Evolutionary conservation across 2,888 invertebrate genomes (phyloP).

Genomic region (Diloba caeruleocephala): DNA sequence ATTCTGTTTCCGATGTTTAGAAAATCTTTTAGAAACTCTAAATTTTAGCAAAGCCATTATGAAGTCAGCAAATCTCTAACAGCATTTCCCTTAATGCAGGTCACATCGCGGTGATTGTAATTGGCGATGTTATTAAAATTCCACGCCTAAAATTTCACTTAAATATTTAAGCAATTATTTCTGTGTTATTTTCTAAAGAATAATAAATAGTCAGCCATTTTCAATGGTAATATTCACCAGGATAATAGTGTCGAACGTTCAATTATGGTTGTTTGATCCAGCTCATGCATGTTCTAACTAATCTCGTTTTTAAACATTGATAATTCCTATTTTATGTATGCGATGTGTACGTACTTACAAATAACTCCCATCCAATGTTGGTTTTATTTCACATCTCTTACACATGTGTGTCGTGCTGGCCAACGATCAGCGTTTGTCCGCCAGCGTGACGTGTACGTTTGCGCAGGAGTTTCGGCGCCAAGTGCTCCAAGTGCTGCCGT

Average conservation of each 20-base stretch:
- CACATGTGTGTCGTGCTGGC: conserved; percentile 15
- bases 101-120: conserved; percentile 20
- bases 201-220: conserved; percentile 37
- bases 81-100: neutral
- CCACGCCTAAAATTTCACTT: conserved; percentile 28
- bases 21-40: conserved; percentile 2
- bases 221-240: conserved; percentile 24
- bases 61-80: conserved; percentile 5
- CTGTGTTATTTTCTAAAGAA: conserved; percentile 25
- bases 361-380: neutral
- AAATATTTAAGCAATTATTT: conserved; percentile 39
- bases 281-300: conserved; percentile 4
- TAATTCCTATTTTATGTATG: conserved; percentile 6
- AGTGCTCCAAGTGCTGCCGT: conserved; percentile 98
- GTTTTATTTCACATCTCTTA: neutral
- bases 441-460: conserved; percentile 51
- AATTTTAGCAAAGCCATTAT: conserved; percentile 13
- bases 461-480: conserved; percentile 97
- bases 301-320: neutral
- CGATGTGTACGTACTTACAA: no score
- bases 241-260: conserved; percentile 25
- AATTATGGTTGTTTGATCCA: conserved; percentile 22
- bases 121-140: conserved; percentile 39
- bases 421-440: conserved; percentile 17
- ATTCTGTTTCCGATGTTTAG: neutral